A percentile compares a stretch with the other conserved stretches of the same genome.
Evolutionary conservation across 2,113 vertebrate genomes (phyloP).

Genomic region (Pluvialis apricaria): DNA sequence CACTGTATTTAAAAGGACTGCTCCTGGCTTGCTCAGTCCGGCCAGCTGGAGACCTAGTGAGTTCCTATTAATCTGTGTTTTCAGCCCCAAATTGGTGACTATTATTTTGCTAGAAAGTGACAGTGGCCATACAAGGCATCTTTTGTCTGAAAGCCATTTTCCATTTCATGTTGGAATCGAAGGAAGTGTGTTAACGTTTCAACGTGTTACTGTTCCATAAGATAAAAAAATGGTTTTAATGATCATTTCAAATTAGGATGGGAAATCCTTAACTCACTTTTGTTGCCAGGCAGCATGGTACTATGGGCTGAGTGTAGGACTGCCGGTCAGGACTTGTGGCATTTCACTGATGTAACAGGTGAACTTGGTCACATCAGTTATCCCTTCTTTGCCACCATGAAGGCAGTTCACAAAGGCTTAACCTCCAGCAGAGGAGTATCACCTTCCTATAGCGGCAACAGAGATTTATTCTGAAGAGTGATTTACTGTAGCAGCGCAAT

Average conservation of each 20-base stretch:
- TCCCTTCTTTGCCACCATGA: not conserved
- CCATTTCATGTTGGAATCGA: not conserved
- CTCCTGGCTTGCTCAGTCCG: not conserved
- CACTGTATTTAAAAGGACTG: not conserved
- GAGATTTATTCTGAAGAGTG: not conserved
- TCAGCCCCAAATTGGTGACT: not conserved
- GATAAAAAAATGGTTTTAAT: not conserved
- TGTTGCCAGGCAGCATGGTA: not conserved
- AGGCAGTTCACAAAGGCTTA: not conserved
- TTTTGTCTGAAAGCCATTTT: not conserved
- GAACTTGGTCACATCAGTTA: not conserved
- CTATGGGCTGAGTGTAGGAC: not conserved
- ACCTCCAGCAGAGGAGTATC: not conserved
- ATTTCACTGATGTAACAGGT: not conserved
- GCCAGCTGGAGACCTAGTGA: not conserved
- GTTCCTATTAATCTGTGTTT: not conserved
- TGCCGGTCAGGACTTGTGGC: not conserved
- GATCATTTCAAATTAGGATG: not conserved
- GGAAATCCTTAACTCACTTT: not conserved
- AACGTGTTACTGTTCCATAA: not conserved
- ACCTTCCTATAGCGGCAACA: not conserved
- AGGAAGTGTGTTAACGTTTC: not conserved
- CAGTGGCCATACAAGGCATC: not conserved
- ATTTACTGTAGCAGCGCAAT: not conserved
- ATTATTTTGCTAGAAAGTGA: not conserved